Evolutionary conservation across 2,888 invertebrate species (phyloP).

Genomic region (Tiphia femorata): DNA sequence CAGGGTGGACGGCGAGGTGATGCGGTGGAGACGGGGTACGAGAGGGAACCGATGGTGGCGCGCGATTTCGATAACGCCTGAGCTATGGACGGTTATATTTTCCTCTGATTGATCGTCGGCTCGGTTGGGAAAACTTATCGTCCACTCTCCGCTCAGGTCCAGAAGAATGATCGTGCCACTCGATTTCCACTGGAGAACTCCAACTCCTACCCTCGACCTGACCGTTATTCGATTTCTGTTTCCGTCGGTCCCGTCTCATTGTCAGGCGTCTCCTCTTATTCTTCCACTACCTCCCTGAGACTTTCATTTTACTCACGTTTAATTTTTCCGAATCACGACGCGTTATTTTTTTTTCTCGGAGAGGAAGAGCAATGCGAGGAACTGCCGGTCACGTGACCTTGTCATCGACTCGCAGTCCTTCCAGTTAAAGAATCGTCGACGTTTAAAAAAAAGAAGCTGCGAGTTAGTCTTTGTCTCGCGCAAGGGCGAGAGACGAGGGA

Average conservation of each 20-base stretch:
- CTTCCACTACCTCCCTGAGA: neutral
- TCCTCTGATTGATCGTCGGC: slow-evolving; percentile 41
- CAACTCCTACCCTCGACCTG: too few species aligned
- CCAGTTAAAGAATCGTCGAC: too few species aligned
- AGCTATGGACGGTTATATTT: slow-evolving; percentile 40
- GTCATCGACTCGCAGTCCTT: too few species aligned
- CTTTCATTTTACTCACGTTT: slow-evolving; percentile 11
- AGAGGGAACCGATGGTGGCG: slow-evolving; percentile 13
- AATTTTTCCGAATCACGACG: too few species aligned
- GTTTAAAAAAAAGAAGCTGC: too few species aligned
- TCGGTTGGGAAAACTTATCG: slow-evolving; percentile 44
- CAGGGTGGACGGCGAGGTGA: too few species aligned
- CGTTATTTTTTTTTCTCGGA: too few species aligned
- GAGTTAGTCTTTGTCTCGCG: slow-evolving; percentile 3
- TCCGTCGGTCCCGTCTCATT: neutral
- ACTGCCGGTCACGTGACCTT: too few species aligned
- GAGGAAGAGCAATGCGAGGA: too few species aligned
- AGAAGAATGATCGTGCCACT: slow-evolving; percentile 45
- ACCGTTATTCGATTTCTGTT: too few species aligned
- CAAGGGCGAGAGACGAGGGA: neutral
- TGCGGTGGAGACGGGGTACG: too few species aligned
- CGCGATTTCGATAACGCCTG: slow-evolving; percentile 41
- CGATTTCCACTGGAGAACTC: slow-evolving; percentile 41
- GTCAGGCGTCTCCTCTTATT: neutral
- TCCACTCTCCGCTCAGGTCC: slow-evolving; percentile 24